Evolutionary conservation across 1,140 invertebrate species (phyloP).

Genomic region (Polyergus mexicanus): DNA sequence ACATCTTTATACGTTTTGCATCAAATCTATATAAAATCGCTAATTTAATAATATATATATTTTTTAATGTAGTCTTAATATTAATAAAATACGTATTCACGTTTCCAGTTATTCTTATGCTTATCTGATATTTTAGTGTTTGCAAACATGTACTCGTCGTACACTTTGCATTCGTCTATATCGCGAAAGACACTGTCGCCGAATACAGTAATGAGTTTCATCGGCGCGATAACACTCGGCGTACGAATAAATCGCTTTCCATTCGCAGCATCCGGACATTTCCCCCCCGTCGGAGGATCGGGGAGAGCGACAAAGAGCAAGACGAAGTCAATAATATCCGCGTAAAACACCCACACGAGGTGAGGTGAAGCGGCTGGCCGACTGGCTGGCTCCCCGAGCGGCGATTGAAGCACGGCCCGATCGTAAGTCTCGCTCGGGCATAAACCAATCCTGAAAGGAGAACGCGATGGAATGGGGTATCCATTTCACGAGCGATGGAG

Average conservation of each 20-base stretch:
- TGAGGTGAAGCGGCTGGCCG: slow-evolving; percentile 52
- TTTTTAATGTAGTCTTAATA: neutral
- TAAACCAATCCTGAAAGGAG: slow-evolving; percentile 84
- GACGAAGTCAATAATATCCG: slow-evolving; percentile 79
- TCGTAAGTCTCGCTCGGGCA: slow-evolving; percentile 79
- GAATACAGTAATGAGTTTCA: slow-evolving; percentile 14
- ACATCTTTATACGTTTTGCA: neutral
- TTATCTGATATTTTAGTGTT: neutral
- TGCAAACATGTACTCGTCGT: neutral
- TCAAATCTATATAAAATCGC: neutral
- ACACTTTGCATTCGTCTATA: neutral
- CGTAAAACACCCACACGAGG: slow-evolving; percentile 80
- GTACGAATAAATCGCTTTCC: slow-evolving; percentile 39
- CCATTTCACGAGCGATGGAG: slow-evolving; percentile 85
- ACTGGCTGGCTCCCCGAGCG: slow-evolving; percentile 60
- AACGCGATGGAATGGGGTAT: slow-evolving; percentile 81
- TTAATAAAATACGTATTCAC: neutral
- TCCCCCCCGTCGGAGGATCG: neutral
- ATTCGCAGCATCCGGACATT: slow-evolving; percentile 34
- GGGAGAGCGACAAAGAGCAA: slow-evolving; percentile 54
- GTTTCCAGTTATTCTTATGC: too few species aligned
- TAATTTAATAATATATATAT: neutral
- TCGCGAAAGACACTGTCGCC: neutral
- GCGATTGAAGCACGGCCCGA: slow-evolving; percentile 75
- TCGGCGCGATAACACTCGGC: slow-evolving; percentile 2